phyloP scores from a whole-genome alignment of 2,888 invertebrate species.

The Phengaris arion region DNA sequence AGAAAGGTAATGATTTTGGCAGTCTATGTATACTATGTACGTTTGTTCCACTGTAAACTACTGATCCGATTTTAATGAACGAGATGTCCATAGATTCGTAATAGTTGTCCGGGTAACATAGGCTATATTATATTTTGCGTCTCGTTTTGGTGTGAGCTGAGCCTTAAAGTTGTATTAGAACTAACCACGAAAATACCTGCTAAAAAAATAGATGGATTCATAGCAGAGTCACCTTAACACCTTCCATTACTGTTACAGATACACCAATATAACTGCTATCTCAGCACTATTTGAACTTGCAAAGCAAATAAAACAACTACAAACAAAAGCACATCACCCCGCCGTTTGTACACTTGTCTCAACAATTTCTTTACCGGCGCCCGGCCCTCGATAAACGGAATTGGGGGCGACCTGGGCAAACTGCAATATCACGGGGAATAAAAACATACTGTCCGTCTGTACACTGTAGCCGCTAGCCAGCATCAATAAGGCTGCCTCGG shows the following conservation, averaged over 20 bases:
- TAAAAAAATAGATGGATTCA: too few relatives aligned
- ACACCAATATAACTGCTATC: not conserved
- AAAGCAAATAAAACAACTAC: not conserved
- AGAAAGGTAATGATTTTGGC: too few relatives aligned
- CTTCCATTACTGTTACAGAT: not conserved
- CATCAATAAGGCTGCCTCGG: conserved; percentile 63
- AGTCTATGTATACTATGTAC: too few relatives aligned
- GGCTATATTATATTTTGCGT: too few relatives aligned
- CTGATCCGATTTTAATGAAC: too few relatives aligned
- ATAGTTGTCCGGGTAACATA: too few relatives aligned
- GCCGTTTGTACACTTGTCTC: conserved; percentile 19
- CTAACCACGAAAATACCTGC: too few relatives aligned
- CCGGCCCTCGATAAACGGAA: conserved; percentile 47
- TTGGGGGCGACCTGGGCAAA: conserved; percentile 55
- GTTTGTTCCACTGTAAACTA: too few relatives aligned
- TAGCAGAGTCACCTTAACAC: too few relatives aligned
- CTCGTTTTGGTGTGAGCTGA: too few relatives aligned
- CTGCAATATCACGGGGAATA: conserved; percentile 64
- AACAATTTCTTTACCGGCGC: conserved; percentile 32
- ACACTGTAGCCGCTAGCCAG: conserved; percentile 64
- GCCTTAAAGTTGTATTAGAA: too few relatives aligned
- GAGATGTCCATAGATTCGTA: too few relatives aligned
- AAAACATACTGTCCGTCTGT: conserved; percentile 52
- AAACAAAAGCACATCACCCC: conserved; percentile 6
- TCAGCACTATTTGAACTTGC: not conserved